phyloP scores from a whole-genome alignment of 2,797 vertebrate species.

The Botia kubotai region DNA sequence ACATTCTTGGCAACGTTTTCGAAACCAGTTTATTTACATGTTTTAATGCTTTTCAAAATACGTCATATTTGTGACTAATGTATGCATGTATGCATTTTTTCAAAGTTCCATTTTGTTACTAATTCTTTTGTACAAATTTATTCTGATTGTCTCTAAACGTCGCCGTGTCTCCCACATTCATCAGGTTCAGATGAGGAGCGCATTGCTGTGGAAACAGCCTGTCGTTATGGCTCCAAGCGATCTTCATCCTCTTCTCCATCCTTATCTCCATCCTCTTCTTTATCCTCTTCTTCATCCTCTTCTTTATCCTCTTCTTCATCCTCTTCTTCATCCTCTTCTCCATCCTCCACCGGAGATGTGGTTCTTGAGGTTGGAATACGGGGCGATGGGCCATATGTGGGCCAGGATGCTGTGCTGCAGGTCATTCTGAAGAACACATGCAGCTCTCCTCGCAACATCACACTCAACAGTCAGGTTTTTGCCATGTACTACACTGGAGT shows the following conservation, averaged over 20 bases:
- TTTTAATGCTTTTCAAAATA: too few relatives aligned
- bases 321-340: not conserved
- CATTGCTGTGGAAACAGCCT: conserved; percentile 7
- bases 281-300: not conserved
- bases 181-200: not conserved
- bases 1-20: too few relatives aligned
- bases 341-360: not conserved
- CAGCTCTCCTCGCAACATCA: conserved; percentile 15
- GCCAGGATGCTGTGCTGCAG: conserved; percentile 41
- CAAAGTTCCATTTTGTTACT: too few relatives aligned
- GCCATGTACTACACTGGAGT: conserved; percentile 54
- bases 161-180: not conserved
- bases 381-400: conserved; percentile 37
- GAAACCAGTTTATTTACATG: too few relatives aligned
- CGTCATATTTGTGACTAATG: too few relatives aligned
- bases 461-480: conserved; percentile 26
- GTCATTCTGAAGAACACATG: conserved; percentile 42
- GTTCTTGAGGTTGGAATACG: not conserved
- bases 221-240: not conserved
- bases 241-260: not conserved
- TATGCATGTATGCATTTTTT: too few relatives aligned
- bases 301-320: not conserved
- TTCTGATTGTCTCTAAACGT: not conserved
- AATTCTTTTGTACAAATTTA: too few relatives aligned
- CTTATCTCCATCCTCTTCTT: not conserved